Base-by-base conservation (phyloP, 2,113 vertebrate genomes). In the Semnopithecus entellus region DNA sequence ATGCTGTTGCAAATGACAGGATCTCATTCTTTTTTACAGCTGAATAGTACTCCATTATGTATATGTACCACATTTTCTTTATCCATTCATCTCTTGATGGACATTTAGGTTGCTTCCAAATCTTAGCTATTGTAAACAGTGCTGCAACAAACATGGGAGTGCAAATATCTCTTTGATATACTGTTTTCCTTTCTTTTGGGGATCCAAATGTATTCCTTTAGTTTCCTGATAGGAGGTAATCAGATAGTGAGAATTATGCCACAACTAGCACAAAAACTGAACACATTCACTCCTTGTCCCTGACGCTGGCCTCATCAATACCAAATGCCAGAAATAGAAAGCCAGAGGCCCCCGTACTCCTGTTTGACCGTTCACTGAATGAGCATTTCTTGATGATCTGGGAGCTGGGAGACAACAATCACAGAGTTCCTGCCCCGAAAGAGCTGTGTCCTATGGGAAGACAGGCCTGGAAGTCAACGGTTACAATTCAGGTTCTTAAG, bases 291-390 rank as follows among this genome's bases (percentile, higher is more conserved):
- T 14, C 25, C 32, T 12, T 3, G 48, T 5, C 27, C 23, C 59
- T 1, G 43, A 12, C 35, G 25, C 8, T 20, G 23, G 82, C 75
- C 78, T 68, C 27, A 1, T 32, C 3, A 8, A 35, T 9, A 10
- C 8, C 11, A 0, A 6, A 40, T 8, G 5, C 52, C 5, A 40
- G 38, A 25, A 73, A 5, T 6, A 3, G 16, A 18, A 43, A 70
- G 30, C 88, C 73, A 20, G n/a, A 76, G 30, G 9, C 9, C n/a
- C 52, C 13, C 0, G 5, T 5, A 32, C 25, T 38, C 25, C 2
- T 13, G 61, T 64, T 64, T 32, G 61, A 64, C 12, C 61, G 0
- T 20, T 40, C 32, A 9, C 10, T 30, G 4, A 0, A 10, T 7
- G 79, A 90, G 38, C 4, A 1, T 22, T 50, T 70, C 30, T 27